Evolutionary conservation across 2,113 vertebrate species (phyloP).

Genomic region (Gobiocypris rarus): DNA sequence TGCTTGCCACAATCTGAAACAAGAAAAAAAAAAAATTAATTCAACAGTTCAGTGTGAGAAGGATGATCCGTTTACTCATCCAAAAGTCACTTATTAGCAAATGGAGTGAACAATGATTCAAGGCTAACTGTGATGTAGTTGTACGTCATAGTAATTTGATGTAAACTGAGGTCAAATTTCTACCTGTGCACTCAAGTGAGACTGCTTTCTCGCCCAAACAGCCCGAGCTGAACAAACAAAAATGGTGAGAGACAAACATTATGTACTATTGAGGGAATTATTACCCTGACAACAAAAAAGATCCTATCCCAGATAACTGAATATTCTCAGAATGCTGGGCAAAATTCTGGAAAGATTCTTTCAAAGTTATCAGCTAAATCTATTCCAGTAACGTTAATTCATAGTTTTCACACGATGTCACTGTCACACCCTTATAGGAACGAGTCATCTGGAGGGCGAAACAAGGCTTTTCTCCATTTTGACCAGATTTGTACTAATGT

Average conservation of each 20-base stretch:
- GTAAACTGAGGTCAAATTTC: background rate
- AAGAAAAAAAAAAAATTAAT: background rate
- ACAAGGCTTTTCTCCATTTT: no score
- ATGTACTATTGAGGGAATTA: background rate
- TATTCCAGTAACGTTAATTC: no score
- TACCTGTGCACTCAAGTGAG: slow-evolving; percentile 74
- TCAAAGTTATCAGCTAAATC: no score
- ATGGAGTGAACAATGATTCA: background rate
- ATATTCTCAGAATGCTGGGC: no score
- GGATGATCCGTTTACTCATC: background rate
- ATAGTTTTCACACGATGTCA: no score
- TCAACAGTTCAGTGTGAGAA: background rate
- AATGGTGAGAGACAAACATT: background rate
- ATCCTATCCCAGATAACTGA: no score
- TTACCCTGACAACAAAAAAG: background rate
- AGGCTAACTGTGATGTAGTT: background rate
- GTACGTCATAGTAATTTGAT: background rate
- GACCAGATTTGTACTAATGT: no score
- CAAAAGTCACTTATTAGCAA: background rate
- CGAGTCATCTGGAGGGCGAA: no score
- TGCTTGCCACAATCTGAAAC: slow-evolving; percentile 84
- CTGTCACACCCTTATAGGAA: no score
- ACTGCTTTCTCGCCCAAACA: slow-evolving; percentile 65
- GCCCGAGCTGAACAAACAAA: slow-evolving; percentile 58
- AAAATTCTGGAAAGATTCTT: no score